Evolutionary conservation across 64 coral and sea anemone species (phyloP).

Genomic region (Stylophora pistillata): DNA sequence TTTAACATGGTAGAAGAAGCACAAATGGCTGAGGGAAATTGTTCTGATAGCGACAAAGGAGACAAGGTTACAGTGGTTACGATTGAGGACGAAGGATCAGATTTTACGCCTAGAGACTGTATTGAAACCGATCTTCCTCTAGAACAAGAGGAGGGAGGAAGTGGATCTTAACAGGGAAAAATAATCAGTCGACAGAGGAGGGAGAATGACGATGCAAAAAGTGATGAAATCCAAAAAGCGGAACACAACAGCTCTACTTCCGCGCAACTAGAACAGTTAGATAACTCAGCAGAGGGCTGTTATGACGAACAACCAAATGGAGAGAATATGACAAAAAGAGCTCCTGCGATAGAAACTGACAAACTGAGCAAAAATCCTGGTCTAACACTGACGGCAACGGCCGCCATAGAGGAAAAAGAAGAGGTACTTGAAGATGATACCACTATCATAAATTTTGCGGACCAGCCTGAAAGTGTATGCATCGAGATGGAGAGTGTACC

Average conservation of each 20-base stretch:
- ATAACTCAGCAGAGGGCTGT: neutral
- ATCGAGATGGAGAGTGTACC: neutral
- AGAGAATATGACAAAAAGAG: neutral
- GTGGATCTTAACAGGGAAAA: neutral
- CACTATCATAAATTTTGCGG: neutral
- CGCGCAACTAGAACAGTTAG: constrained; percentile 2
- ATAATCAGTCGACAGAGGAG: neutral
- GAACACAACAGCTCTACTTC: neutral
- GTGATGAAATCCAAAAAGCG: neutral
- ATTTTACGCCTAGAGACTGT: neutral
- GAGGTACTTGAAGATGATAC: neutral
- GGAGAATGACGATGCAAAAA: neutral
- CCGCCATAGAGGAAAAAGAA: neutral
- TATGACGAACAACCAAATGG: neutral
- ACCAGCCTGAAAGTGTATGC: neutral
- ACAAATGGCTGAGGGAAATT: neutral
- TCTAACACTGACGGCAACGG: neutral
- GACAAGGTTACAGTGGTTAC: neutral
- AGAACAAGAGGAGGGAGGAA: neutral
- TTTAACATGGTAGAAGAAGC: neutral
- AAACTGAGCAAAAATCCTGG: neutral
- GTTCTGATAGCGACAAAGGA: neutral
- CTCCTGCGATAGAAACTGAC: constrained; percentile 2
- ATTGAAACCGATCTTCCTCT: neutral
- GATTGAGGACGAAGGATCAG: neutral